Base-by-base conservation (phyloP, 1,140 invertebrate genomes). In the Manduca sexta region DNA sequence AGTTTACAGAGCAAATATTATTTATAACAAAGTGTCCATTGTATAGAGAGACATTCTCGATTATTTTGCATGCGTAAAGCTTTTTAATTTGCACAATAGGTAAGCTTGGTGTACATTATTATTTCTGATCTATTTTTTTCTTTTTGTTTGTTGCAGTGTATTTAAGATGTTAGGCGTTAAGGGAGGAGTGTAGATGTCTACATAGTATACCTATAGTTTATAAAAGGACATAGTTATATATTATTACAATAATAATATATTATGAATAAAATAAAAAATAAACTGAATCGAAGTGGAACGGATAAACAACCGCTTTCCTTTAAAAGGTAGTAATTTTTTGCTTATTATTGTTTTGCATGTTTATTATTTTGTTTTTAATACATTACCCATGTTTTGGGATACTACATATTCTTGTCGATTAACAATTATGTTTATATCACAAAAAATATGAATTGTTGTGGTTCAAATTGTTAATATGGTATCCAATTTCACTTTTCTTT, bases 201-300 rank as follows among this genome's bases (percentile, higher is more conserved):
- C 81, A 71, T 84, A 84, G 78, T 68, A 82, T 81, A 82, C 72
- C 67, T 82, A 81, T 84, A 84, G 74, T 73, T 82, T 81, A 72
- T 80, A 80, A 81, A 79, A 74, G 72, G 74, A 84, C 74, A 84
- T 82, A 80, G 78, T 67, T 82, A 83, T 83, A 83, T 84, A 84
- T 84, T 82, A 82, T 84, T 84, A 84, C 68, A 82, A 81, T 82
- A 82, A 84, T 84, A 84, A 84, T 84, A 84, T 84, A 84, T 84
- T 84, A 78, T 79, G 68, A 76, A 80, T 58, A 76, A 69, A 69
- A 29, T 61, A 64, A 56, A 58, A 34, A 45, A 18, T 72, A 75
- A 71, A 57, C 57, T 68, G 58, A 73, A 64, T 61, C 64, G 69
- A 70, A 76, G 72, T 79, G 74, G 74, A 84, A 73, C 56, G 74